Conservation (phyloP, 2,888 invertebrate genomes). For the Adineta ricciae region DNA sequence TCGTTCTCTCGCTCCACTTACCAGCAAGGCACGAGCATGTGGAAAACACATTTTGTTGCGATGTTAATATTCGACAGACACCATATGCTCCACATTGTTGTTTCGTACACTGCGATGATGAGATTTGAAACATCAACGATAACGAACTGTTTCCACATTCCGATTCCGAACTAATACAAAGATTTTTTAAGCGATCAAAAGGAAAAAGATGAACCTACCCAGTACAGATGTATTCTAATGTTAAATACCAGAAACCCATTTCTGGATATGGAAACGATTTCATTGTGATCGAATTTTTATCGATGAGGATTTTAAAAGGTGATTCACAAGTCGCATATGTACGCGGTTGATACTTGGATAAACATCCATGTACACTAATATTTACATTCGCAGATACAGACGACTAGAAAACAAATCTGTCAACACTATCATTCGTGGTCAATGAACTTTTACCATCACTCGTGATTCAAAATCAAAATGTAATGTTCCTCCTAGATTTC, state of each 20-base stretch:
- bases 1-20: too few species aligned
- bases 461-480: slow-evolving; percentile 9
- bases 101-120: slow-evolving; percentile 28
- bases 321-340: not conserved
- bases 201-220: not conserved
- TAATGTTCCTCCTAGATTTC: not conserved
- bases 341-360: not conserved
- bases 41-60: slow-evolving; percentile 28
- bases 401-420: not conserved
- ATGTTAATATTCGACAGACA: slow-evolving; percentile 27
- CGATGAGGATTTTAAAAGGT: not conserved
- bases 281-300: not conserved
- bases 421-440: too few species aligned
- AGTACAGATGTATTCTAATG: not conserved
- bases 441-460: not conserved
- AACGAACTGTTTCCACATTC: not conserved
- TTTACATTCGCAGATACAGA: not conserved
- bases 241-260: not conserved
- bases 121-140: slow-evolving; percentile 21
- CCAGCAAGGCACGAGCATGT: slow-evolving; percentile 28
- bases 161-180: not conserved
- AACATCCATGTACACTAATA: not conserved
- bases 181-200: not conserved
- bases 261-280: not conserved
- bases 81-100: slow-evolving; percentile 31